These are phyloP conservation scores for Drosophila nigrodunni DNA, from an alignment of 1,140 invertebrate genomes.

Conservation along the genomic window DNA sequence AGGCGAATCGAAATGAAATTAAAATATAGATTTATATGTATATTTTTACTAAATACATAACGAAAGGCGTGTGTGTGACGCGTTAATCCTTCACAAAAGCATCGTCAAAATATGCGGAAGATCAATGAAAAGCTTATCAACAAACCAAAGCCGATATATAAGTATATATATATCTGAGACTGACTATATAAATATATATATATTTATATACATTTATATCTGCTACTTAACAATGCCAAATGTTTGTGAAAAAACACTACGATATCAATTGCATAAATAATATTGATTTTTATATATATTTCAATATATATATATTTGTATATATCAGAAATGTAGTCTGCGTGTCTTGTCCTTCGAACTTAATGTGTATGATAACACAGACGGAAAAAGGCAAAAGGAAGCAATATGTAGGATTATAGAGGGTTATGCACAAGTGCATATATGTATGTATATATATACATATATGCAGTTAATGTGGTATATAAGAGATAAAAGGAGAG, in stretches of 20 bases:
- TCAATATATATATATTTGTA: conserved; percentile 14
- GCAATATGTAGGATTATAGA: conserved; percentile 24
- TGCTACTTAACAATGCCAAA: not conserved
- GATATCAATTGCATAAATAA: conserved; percentile 24
- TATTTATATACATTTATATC: conserved; percentile 11
- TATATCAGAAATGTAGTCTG: conserved; percentile 23
- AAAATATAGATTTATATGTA: conserved; percentile 17
- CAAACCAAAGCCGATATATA: conserved; percentile 7
- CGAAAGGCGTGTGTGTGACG: conserved; percentile 41
- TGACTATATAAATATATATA: not conserved
- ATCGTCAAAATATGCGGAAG: conserved; percentile 14
- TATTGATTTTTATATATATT: conserved; percentile 17
- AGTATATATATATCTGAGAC: not conserved
- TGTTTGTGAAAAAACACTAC: conserved; percentile 43
- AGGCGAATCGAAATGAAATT: conserved; percentile 33
- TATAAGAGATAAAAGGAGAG: conserved; percentile 51
- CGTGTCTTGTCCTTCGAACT: conserved; percentile 15
- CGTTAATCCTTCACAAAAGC: conserved; percentile 47
- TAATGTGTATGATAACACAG: conserved; percentile 26
- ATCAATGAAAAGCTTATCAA: conserved; percentile 11
- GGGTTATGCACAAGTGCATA: conserved; percentile 10
- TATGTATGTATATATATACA: conserved; percentile 18
- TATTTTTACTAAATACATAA: conserved; percentile 48
- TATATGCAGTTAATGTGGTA: conserved; percentile 24
- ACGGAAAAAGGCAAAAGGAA: conserved; percentile 28